Base-by-base conservation (phyloP, 2,888 invertebrate genomes). In the Aspidiotus destructor region DNA sequence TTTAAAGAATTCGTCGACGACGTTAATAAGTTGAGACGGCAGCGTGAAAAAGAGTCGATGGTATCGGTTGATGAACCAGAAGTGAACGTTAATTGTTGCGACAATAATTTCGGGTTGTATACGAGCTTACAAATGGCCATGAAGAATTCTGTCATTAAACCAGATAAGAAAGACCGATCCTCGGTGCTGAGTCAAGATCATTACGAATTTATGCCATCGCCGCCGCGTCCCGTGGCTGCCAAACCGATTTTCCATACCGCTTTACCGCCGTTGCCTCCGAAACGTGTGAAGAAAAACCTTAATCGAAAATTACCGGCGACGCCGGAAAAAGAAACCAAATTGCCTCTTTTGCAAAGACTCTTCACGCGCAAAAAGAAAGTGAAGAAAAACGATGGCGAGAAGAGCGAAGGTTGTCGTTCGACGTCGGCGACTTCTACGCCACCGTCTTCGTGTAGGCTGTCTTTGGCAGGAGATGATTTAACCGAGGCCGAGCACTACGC, bases 401-500 rank as follows among this genome's bases (percentile, higher is more conserved):
- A 48, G 52, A 60, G 17, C 13, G 48, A 52, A 60, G 40, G 61
- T 15, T 53, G 11, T 52, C 28, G 28, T 52, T 28, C 11, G 17
- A 63, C 7, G 9, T 52, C 61, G 44, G 28, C 28, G 28, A 28
- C 28, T 28, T 28, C 28, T 28, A 28, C 28, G 28, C 28, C 28
- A 28, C 40, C 28, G 48, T 11, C 58, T 9, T 17, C 57, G 42
- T 28, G 10, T 48, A 3, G 57, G 58, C n/a, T 48, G 15, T 65
- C 65, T 28, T 15, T 28, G 41, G 40, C 28, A 17, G 68, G 65
- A 42, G 73, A 73, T 9, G 69, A 86, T 57, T 78, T 92, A 42
- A 91, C 91, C 0, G 91, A 92, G 73, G 92, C 90, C 0, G 92
- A 92, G 75, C 89, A 92, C 75, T 92, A 89, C 77, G 92, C 92